Evolutionary conservation across 2,113 vertebrate species (phyloP).

Genomic region (Otis tarda): DNA sequence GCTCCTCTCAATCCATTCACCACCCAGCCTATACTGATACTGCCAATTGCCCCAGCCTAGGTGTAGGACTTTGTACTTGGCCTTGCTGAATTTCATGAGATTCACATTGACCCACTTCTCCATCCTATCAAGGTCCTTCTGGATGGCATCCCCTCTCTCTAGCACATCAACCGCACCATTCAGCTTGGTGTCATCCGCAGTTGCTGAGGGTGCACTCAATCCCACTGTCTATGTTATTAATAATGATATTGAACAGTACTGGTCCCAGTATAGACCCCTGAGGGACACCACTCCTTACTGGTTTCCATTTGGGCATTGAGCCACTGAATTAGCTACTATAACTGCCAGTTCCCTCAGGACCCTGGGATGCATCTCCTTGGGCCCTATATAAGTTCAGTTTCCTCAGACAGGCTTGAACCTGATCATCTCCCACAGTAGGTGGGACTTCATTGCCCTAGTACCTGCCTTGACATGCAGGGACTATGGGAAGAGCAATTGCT

Average conservation of each 20-base stretch:
- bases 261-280: background rate
- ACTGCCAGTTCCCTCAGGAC: background rate
- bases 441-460: background rate
- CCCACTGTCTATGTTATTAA: background rate
- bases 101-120: background rate
- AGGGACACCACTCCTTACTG: background rate
- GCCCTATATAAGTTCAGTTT: background rate
- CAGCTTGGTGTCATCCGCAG: background rate
- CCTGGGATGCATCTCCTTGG: background rate
- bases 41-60: background rate
- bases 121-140: background rate
- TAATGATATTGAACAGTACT: background rate
- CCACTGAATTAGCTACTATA: background rate
- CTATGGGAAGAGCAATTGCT: background rate
- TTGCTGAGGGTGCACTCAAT: background rate
- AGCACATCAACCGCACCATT: background rate
- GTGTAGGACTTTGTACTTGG: background rate
- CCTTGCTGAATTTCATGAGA: background rate
- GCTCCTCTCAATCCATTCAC: background rate
- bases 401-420: background rate
- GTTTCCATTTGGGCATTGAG: background rate
- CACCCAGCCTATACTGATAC: background rate
- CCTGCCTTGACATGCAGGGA: background rate
- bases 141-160: background rate
- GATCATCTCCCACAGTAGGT: background rate